phyloP scores from a whole-genome alignment of 1,140 invertebrate species.

The Drosophila tropicalis region DNA sequence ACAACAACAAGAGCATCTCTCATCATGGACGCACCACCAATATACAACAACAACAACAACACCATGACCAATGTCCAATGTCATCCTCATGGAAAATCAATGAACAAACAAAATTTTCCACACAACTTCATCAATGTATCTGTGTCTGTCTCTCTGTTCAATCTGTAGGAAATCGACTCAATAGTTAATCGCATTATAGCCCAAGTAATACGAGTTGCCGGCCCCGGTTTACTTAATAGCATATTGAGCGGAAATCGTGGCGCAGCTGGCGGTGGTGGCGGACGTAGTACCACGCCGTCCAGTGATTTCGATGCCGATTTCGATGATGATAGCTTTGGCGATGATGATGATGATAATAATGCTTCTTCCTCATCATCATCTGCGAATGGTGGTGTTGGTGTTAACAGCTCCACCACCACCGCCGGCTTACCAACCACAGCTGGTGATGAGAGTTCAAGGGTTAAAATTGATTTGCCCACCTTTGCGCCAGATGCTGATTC shows the following conservation, averaged over 20 bases:
- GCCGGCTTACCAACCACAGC: constrained; percentile 30
- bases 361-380: constrained; percentile 14
- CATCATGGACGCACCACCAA: constrained; percentile 6
- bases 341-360: constrained; percentile 64
- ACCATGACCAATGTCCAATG: constrained; percentile 6
- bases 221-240: constrained; percentile 86
- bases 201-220: constrained; percentile 87
- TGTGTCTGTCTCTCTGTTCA: constrained; percentile 44
- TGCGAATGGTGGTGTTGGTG: constrained; percentile 24
- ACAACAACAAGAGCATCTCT: constrained; percentile 16
- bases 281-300: constrained; percentile 51
- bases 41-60: background rate
- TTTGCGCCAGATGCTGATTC: constrained; percentile 76
- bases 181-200: constrained; percentile 89
- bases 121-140: constrained; percentile 16
- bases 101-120: constrained; percentile 2
- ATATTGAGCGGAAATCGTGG: constrained; percentile 71
- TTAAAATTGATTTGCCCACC: constrained; percentile 84
- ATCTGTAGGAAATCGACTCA: constrained; percentile 89
- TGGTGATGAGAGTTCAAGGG: constrained; percentile 47
- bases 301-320: constrained; percentile 63
- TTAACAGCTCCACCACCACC: constrained; percentile 48
- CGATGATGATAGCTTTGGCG: constrained; percentile 63
- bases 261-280: constrained; percentile 16
- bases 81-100: constrained; percentile 7